These are phyloP conservation scores for Desoria tigrina DNA, from an alignment of 2,888 invertebrate genomes.

Conservation along the genomic window DNA sequence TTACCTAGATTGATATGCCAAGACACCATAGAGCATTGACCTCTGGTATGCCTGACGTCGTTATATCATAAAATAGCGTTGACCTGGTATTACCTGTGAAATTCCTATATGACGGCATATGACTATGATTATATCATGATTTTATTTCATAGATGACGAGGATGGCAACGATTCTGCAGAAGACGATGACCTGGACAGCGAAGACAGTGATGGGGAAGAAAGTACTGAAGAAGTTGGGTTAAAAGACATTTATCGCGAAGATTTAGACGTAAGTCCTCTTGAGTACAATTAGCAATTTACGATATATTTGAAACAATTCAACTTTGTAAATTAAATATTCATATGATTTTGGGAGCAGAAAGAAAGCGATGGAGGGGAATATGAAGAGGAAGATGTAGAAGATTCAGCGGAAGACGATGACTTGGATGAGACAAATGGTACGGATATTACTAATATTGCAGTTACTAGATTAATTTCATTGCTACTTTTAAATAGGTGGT, in stretches of 20 bases:
- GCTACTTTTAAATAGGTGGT: too few relatives aligned
- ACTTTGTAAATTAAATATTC: too few relatives aligned
- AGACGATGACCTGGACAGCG: conserved; percentile 51
- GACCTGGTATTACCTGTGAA: too few relatives aligned
- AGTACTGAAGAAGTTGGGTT: conserved; percentile 69
- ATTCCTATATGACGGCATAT: too few relatives aligned
- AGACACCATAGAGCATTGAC: too few relatives aligned
- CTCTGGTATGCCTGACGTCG: too few relatives aligned
- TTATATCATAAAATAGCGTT: too few relatives aligned
- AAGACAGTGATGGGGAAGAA: conserved; percentile 58
- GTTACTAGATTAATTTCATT: not conserved
- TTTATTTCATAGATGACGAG: too few relatives aligned
- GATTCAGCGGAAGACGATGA: conserved; percentile 42
- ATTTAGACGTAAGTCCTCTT: conserved; percentile 63
- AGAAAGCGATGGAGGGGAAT: conserved; percentile 58
- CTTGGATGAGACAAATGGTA: conserved; percentile 17
- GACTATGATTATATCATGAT: too few relatives aligned
- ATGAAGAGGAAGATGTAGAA: conserved; percentile 49
- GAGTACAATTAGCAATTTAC: conserved; percentile 2
- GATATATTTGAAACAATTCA: too few relatives aligned
- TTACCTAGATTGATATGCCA: too few relatives aligned
- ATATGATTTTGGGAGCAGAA: too few relatives aligned
- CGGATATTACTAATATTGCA: not conserved
- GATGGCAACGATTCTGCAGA: conserved; percentile 52
- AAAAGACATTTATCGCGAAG: conserved; percentile 69